These are phyloP conservation scores for Odontamblyopus lacepedii DNA, from an alignment of 2,797 vertebrate genomes.

Conservation along the genomic window DNA sequence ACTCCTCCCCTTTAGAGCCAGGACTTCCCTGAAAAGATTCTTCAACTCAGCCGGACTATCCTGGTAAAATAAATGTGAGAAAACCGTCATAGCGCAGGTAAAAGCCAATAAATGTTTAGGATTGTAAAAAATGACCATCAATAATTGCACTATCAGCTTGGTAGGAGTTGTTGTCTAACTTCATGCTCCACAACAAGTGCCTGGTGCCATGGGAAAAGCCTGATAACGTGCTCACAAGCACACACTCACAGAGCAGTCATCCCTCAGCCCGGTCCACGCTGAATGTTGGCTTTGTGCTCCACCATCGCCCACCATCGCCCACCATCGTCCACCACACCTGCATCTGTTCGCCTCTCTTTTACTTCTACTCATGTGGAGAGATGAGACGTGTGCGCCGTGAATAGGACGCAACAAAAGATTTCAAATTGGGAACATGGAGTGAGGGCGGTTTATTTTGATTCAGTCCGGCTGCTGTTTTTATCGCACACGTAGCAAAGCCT, in stretches of 20 bases:
- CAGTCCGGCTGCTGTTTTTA: slow-evolving; percentile 7
- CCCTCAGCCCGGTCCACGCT: slow-evolving; percentile 38
- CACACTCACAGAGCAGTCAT: slow-evolving; percentile 66
- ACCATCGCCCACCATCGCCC: slow-evolving; percentile 16
- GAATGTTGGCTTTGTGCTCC: slow-evolving; percentile 70
- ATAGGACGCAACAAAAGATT: slow-evolving; percentile 75
- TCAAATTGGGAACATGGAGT: slow-evolving; percentile 53
- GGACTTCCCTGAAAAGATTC: no score
- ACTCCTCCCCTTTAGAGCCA: no score
- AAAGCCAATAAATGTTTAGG: no score
- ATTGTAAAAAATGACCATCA: no score
- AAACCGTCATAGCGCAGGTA: no score
- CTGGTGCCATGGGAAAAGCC: slow-evolving; percentile 56
- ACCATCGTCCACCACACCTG: slow-evolving; percentile 55
- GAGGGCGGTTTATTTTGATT: slow-evolving; percentile 63
- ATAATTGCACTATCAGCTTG: background rate
- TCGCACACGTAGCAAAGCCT: slow-evolving; percentile 2
- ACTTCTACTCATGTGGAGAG: slow-evolving; percentile 72
- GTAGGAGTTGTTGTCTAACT: background rate
- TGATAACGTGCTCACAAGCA: slow-evolving; percentile 64
- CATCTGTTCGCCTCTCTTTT: slow-evolving; percentile 64
- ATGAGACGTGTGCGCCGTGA: slow-evolving; percentile 77
- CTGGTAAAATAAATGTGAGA: no score
- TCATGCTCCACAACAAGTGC: slow-evolving; percentile 35
- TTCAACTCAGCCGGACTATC: no score